Evolutionary conservation across 2,113 vertebrate species (phyloP).

Genomic region (Quiscalus mexicanus): DNA sequence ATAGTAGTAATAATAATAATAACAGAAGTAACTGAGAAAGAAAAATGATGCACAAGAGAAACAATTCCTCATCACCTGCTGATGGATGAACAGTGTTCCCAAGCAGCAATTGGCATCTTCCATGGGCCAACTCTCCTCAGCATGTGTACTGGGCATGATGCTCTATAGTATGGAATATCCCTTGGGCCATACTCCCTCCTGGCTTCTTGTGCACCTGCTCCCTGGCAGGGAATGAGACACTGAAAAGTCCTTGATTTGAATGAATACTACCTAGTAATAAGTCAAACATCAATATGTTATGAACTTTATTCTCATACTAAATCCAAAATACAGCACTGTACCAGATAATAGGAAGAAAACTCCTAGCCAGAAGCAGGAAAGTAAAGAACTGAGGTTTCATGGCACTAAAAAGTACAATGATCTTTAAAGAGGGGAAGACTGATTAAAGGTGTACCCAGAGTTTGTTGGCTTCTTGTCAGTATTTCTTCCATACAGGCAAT

Average conservation of each 20-base stretch:
- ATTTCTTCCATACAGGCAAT: neutral
- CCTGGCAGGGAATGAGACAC: neutral
- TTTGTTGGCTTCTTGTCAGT: neutral
- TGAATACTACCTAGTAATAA: neutral
- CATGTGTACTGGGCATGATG: neutral
- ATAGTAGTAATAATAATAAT: neutral
- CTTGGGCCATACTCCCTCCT: neutral
- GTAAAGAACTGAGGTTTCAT: neutral
- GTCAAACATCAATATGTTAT: neutral
- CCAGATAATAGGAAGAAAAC: neutral
- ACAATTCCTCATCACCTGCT: neutral
- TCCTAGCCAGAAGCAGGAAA: neutral
- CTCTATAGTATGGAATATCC: neutral
- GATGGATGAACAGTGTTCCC: neutral
- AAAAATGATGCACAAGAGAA: neutral
- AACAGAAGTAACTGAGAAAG: neutral
- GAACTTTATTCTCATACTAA: neutral
- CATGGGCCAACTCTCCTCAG: neutral
- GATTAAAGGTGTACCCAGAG: neutral
- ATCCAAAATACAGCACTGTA: neutral
- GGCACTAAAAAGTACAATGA: neutral
- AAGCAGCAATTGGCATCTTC: neutral
- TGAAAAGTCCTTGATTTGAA: neutral
- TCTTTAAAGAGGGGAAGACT: neutral
- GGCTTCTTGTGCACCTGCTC: neutral